phyloP scores from a whole-genome alignment of 92 coral and sea anemone species.

The Pocillopora meandrina region DNA sequence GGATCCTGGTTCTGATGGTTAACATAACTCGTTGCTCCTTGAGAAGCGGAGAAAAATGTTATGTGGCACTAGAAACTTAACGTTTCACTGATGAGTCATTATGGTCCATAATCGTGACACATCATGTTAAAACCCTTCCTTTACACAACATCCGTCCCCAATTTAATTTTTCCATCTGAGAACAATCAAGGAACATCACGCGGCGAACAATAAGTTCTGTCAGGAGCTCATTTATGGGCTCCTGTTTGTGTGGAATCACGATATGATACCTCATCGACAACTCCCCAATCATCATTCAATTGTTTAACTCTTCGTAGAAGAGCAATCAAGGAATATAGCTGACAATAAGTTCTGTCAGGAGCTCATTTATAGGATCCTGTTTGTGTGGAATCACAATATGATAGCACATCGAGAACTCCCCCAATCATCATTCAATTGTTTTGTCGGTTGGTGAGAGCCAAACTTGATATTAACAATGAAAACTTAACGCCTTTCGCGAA shows the following conservation, averaged over 20 bases:
- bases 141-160: conserved; percentile 1
- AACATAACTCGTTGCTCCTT: too few species aligned
- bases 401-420: background rate
- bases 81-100: too few species aligned
- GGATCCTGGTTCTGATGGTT: too few species aligned
- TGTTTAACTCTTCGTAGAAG: background rate
- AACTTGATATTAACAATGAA: background rate
- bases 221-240: too few species aligned
- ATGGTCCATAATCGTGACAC: background rate
- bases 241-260: too few species aligned
- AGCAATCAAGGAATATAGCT: background rate
- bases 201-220: too few species aligned
- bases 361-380: too few species aligned
- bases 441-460: background rate
- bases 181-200: background rate
- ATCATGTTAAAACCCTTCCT: too few species aligned
- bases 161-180: background rate
- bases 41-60: too few species aligned
- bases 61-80: too few species aligned
- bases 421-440: background rate
- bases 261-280: background rate
- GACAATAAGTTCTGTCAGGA: too few species aligned
- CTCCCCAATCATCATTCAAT: background rate
- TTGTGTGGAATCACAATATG: too few species aligned
- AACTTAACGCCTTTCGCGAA: background rate